These are phyloP conservation scores for Pipistrellus nathusii DNA, from an alignment of 2,797 vertebrate species.

Conservation along the genomic window DNA sequence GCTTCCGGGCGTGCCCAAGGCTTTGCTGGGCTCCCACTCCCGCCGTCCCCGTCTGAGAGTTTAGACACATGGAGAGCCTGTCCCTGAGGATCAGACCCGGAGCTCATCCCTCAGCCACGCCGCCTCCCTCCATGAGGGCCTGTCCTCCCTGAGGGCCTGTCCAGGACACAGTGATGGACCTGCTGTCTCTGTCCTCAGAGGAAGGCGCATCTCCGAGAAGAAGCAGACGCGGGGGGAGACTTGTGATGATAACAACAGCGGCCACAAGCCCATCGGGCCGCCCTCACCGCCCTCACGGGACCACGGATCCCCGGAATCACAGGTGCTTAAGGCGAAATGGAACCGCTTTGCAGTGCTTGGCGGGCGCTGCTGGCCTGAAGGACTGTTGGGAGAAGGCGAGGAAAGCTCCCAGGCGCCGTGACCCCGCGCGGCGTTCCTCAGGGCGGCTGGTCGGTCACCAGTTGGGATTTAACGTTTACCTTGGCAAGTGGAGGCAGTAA, in stretches of 20 bases:
- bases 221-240: neutral
- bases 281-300: neutral
- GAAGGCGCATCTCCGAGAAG: neutral
- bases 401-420: neutral
- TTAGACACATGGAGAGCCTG: neutral
- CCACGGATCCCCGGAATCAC: neutral
- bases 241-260: neutral
- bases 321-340: neutral
- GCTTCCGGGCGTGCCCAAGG: neutral
- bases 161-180: neutral
- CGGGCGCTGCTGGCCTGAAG: neutral
- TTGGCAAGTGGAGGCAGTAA: neutral
- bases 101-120: neutral
- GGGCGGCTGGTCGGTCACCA: conserved; percentile 10
- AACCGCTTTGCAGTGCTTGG: neutral
- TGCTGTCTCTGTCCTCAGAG: neutral
- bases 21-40: neutral
- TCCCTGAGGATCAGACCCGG: neutral
- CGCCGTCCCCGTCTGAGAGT: neutral
- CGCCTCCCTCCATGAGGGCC: neutral
- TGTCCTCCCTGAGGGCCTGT: neutral
- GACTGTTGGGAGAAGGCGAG: neutral
- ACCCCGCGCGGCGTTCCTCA: neutral
- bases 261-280: neutral
- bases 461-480: conserved; percentile 4